Evolutionary conservation across 2,797 vertebrate species (phyloP).

Genomic region (Rhynchonycteris naso): DNA sequence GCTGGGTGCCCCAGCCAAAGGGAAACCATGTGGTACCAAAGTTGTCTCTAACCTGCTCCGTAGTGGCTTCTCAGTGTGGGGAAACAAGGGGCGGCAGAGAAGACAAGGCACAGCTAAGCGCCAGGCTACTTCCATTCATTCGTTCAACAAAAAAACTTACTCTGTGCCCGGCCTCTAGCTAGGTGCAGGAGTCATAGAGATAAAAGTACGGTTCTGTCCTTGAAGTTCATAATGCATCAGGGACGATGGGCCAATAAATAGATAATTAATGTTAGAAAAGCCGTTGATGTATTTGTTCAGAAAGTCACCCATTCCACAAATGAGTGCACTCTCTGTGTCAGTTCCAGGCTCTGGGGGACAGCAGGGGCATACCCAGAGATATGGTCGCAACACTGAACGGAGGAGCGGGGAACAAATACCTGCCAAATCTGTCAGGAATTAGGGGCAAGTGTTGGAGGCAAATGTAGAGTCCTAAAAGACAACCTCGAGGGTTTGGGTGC

Average conservation of each 20-base stretch:
- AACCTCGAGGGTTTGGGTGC: neutral
- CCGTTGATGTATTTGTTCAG: neutral
- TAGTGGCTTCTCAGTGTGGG: neutral
- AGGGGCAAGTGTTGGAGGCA: neutral
- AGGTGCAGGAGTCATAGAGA: neutral
- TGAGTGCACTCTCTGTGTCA: neutral
- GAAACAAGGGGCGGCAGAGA: neutral
- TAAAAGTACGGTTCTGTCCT: neutral
- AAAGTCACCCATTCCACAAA: neutral
- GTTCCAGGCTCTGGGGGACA: neutral
- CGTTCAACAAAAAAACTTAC: neutral
- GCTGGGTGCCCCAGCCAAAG: neutral
- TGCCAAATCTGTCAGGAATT: neutral
- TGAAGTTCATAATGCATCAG: neutral
- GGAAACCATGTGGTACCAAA: neutral
- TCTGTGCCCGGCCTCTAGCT: neutral
- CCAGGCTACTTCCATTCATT: neutral
- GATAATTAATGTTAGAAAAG: neutral
- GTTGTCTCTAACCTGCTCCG: neutral
- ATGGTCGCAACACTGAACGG: neutral
- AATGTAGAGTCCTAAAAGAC: neutral
- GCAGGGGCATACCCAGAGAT: neutral
- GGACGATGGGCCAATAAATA: neutral
- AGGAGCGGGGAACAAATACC: neutral
- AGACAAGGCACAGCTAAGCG: neutral